Conservation (phyloP, 2,888 invertebrate genomes). For the Melanargia galathea region DNA sequence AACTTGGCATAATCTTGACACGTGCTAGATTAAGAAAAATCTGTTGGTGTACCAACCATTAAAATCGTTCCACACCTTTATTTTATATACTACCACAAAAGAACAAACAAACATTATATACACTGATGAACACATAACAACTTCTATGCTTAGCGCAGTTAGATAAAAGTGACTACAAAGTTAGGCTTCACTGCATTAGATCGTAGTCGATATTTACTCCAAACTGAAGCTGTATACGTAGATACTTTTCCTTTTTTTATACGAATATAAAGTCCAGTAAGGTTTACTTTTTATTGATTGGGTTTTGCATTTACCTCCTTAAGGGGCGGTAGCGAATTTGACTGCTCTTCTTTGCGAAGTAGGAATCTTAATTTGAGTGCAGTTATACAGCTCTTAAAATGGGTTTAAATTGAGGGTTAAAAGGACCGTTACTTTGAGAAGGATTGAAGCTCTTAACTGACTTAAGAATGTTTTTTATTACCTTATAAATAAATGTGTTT, state of each 20-base stretch:
- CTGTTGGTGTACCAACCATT: too few species aligned
- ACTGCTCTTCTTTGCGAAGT: slow-evolving; percentile 22
- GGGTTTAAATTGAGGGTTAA: slow-evolving; percentile 18
- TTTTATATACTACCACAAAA: too few species aligned
- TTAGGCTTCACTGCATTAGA: not conserved
- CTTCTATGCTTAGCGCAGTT: too few species aligned
- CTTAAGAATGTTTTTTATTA: slow-evolving; percentile 13
- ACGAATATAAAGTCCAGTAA: slow-evolving; percentile 13
- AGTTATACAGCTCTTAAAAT: slow-evolving; percentile 18
- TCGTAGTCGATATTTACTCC: not conserved
- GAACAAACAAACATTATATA: too few species aligned
- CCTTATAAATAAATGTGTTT: not conserved
- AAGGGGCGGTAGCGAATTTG: not conserved
- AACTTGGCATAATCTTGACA: too few species aligned
- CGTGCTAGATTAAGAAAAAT: too few species aligned
- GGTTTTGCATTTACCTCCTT: slow-evolving; percentile 11
- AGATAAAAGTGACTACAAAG: not conserved
- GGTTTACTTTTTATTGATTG: slow-evolving; percentile 19
- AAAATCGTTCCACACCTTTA: too few species aligned
- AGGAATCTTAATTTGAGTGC: slow-evolving; percentile 12
- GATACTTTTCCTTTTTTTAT: slow-evolving; percentile 14
- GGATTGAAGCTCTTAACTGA: slow-evolving; percentile 10
- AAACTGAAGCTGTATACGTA: not conserved
- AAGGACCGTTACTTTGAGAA: slow-evolving; percentile 10
- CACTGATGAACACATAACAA: too few species aligned